Base-by-base conservation (phyloP, 1,140 invertebrate species). In the Geopemphigus sp. region DNA sequence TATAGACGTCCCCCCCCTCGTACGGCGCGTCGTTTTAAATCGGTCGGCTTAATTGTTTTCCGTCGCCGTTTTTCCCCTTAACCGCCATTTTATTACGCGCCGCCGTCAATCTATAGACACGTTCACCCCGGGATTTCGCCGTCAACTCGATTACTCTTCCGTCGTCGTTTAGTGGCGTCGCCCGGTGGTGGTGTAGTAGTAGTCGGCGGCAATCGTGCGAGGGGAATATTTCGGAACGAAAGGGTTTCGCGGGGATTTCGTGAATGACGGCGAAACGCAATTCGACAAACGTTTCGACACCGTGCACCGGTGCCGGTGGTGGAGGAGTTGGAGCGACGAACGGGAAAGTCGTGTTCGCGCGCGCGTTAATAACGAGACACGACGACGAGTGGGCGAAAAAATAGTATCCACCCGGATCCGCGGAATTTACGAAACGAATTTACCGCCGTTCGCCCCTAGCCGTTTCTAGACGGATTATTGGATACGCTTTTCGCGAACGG, bases 81-180 rank as follows among this genome's bases (percentile, higher is more conserved):
- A 57, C 57, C 24, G 57, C 39, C n/a, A 63, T 78, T 63, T 47
- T 59, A 78, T 78, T 63, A 47, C n/a, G 29, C n/a, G 29, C 22
- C 10, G 11, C n/a, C 57, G 74, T 78, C 57, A 63, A 63, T 78
- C 50, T 45, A 50, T 4, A 39, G n/a, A 39, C 63, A 63, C 74
- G 45, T 78, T 78, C 61, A 50, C 24, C 39, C n/a, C 2, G 24
- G 74, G 57, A 76, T 76, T 76, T 57, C 24, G 74, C 74, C 19
- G 74, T 78, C 74, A 78, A 78, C 74, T 78, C 74, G 63, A 78
- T 78, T 78, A 78, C 74, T 78, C 32, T 54, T 29, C 47, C 54
- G 68, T 72, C 68, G 47, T 72, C 50, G 66, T 19, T n/a, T n/a
- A 24, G 22, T 4, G 11, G 32, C 39, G 17, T 29, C 26, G 59